A percentile compares a stretch with the other conserved stretches of the same genome.
These are phyloP conservation scores for Drosophila neocordata DNA, from an alignment of 1,140 invertebrate species.

Conservation along the genomic window DNA sequence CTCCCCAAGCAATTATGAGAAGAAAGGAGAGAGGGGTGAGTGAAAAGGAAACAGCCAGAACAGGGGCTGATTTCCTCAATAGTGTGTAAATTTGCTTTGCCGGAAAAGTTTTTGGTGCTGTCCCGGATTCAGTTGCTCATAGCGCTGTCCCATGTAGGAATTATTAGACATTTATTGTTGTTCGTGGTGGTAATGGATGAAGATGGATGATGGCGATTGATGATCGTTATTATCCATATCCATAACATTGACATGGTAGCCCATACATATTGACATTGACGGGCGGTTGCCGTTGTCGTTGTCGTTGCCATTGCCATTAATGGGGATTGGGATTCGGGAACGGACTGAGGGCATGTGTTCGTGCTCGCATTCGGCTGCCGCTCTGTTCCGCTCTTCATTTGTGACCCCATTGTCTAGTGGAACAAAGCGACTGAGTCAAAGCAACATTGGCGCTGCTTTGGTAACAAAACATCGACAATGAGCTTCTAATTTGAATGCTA, in stretches of 20 bases:
- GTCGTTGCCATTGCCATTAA: constrained; percentile 8
- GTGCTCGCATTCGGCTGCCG: not conserved
- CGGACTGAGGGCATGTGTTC: not conserved
- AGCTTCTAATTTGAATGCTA: constrained; percentile 79
- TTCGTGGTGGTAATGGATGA: constrained; percentile 60
- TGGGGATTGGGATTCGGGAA: constrained; percentile 11
- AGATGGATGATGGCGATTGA: constrained; percentile 68
- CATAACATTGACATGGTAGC: constrained; percentile 33
- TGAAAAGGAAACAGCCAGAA: not conserved
- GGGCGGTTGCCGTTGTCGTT: constrained; percentile 14
- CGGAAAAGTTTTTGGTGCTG: constrained; percentile 14
- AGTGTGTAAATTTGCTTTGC: constrained; percentile 19
- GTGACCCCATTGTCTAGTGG: constrained; percentile 62
- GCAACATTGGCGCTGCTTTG: constrained; percentile 55
- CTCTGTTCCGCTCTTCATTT: constrained; percentile 53
- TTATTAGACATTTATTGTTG: constrained; percentile 59
- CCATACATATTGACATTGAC: constrained; percentile 26
- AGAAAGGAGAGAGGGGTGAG: not conserved
- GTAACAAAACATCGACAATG: constrained; percentile 75
- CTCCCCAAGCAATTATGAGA: not conserved
- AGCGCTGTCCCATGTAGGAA: constrained; percentile 34
- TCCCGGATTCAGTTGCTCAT: constrained; percentile 5
- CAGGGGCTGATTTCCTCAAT: constrained; percentile 18
- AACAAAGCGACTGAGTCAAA: constrained; percentile 51
- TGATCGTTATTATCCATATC: constrained; percentile 59